Evolutionary conservation across 2,113 vertebrate genomes (phyloP).

Genomic region (Ancistrus triradiatus): DNA sequence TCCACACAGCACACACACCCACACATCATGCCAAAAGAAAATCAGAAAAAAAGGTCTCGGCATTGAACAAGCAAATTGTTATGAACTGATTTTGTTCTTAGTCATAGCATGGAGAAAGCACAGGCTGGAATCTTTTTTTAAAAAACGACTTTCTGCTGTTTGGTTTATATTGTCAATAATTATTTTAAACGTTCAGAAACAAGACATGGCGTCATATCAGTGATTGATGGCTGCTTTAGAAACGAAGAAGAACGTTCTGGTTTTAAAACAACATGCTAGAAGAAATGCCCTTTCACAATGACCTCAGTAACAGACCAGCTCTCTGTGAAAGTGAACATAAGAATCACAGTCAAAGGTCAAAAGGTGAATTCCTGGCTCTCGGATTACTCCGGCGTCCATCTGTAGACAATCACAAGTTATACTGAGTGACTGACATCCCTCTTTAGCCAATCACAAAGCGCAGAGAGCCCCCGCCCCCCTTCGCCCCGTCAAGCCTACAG

Average conservation of each 20-base stretch:
- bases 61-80: neutral
- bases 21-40: constrained; percentile 43
- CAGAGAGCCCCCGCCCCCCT: neutral
- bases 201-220: constrained; percentile 13
- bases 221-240: neutral
- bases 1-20: constrained; percentile 28
- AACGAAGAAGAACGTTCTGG: constrained; percentile 16
- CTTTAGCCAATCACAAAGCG: too few relatives aligned
- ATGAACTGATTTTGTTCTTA: neutral
- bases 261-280: too few relatives aligned
- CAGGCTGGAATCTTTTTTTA: neutral
- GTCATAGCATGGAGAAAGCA: constrained; percentile 1
- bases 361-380: constrained; percentile 54
- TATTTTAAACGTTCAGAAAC: constrained; percentile 24
- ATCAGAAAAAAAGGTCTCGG: neutral
- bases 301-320: too few relatives aligned
- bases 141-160: neutral
- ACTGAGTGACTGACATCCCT: constrained; percentile 30
- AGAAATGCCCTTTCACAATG: too few relatives aligned
- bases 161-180: constrained; percentile 2
- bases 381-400: constrained; percentile 32
- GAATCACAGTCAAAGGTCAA: constrained; percentile 73
- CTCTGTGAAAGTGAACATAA: constrained; percentile 25
- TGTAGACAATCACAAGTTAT: constrained; percentile 27
- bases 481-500: constrained; percentile 39